phyloP scores from a whole-genome alignment of 1,140 invertebrate species.

The Pollicipes pollicipes region DNA sequence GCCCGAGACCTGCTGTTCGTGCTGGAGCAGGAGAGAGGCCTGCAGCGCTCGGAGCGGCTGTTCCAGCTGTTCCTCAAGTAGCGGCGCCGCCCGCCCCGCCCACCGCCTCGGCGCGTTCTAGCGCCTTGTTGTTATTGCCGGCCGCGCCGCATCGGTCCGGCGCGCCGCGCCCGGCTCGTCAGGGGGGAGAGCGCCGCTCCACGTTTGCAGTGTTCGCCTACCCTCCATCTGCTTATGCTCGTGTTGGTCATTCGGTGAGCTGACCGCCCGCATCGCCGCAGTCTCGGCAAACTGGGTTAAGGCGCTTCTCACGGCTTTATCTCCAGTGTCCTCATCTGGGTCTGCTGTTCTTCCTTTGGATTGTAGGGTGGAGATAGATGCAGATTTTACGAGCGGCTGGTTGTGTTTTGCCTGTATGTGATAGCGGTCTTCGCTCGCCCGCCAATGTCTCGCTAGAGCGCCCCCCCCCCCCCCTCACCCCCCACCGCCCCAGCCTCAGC shows the following conservation, averaged over 20 bases:
- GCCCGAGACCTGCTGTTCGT: conserved; percentile 75
- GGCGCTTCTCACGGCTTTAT: no score
- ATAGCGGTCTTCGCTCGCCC: neutral
- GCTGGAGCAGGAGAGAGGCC: conserved; percentile 76
- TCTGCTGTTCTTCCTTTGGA: no score
- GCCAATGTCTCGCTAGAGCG: neutral
- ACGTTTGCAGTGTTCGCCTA: no score
- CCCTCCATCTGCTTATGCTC: no score
- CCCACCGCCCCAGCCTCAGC: no score
- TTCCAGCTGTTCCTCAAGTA: conserved; percentile 19
- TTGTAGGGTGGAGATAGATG: neutral
- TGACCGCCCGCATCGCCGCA: neutral
- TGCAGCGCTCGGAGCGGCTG: conserved; percentile 34
- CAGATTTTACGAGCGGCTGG: neutral
- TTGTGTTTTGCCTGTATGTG: neutral
- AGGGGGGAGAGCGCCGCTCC: no score
- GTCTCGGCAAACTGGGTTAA: neutral
- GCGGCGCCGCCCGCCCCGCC: conserved; percentile 40
- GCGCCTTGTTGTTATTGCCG: neutral
- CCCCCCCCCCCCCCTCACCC: no score
- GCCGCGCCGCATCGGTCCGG: no score
- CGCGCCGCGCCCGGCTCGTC: no score
- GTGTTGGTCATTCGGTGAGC: no score
- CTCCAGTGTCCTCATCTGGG: no score
- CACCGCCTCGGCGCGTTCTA: neutral